Percentiles rank a stretch among this genome's conserved stretches.
phyloP scores from a whole-genome alignment of 2,888 invertebrate genomes.

The Drosophila incognita region DNA sequence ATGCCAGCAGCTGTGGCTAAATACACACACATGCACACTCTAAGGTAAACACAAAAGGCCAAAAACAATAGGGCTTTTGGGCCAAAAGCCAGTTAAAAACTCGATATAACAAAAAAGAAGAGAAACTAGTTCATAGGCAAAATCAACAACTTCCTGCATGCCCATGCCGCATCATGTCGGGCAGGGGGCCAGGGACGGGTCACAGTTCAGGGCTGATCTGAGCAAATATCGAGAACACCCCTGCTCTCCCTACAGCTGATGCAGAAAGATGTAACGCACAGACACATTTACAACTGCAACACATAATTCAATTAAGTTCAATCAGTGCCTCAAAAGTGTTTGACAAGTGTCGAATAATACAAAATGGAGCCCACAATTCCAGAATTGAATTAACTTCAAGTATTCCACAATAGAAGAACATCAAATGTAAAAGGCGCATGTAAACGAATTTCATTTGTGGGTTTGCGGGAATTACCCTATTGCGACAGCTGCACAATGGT shows the following conservation, averaged over 20 bases:
- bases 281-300: neutral
- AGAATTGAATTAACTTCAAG: slow-evolving; percentile 47
- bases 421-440: neutral
- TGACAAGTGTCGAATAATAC: slow-evolving; percentile 68
- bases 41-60: slow-evolving; percentile 40
- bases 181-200: slow-evolving; percentile 28
- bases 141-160: slow-evolving; percentile 57
- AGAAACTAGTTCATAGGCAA: slow-evolving; percentile 61
- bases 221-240: slow-evolving; percentile 2
- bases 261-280: slow-evolving; percentile 55
- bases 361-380: slow-evolving; percentile 36
- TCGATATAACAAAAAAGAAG: slow-evolving; percentile 1
- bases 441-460: neutral
- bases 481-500: neutral
- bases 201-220: slow-evolving; percentile 51
- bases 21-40: slow-evolving; percentile 27
- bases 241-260: neutral
- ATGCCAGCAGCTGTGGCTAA: slow-evolving; percentile 41
- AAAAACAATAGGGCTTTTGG: slow-evolving; percentile 51
- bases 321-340: slow-evolving; percentile 68
- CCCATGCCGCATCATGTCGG: slow-evolving; percentile 4
- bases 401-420: slow-evolving; percentile 20
- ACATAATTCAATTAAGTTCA: slow-evolving; percentile 73
- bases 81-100: slow-evolving; percentile 36
- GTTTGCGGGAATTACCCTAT: slow-evolving; percentile 9